These are phyloP conservation scores for Drosophila pseudoananassae DNA, from an alignment of 1,140 invertebrate genomes.

Conservation along the genomic window DNA sequence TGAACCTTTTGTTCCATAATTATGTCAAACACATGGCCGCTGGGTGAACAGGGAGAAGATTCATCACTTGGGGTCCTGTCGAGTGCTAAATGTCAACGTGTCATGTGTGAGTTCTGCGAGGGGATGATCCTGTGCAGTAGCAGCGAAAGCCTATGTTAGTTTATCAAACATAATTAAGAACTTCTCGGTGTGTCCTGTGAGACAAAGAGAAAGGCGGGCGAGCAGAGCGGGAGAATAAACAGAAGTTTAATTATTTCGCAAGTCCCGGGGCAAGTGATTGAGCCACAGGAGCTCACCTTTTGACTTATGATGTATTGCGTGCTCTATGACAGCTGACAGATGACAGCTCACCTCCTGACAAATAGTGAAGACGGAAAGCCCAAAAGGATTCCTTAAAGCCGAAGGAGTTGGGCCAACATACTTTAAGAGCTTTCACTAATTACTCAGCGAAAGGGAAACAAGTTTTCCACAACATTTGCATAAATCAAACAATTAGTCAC, in stretches of 20 bases:
- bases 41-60: conserved; percentile 22
- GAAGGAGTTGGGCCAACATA: not conserved
- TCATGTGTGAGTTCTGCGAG: conserved; percentile 50
- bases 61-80: conserved; percentile 34
- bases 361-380: conserved; percentile 11
- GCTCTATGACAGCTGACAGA: conserved; percentile 70
- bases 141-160: conserved; percentile 47
- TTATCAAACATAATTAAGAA: conserved; percentile 80
- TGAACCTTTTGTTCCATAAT: conserved; percentile 63
- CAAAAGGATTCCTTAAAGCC: conserved; percentile 38
- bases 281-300: conserved; percentile 69
- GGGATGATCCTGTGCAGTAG: not conserved
- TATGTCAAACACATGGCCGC: conserved; percentile 55
- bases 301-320: conserved; percentile 80
- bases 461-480: conserved; percentile 59
- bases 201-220: not conserved
- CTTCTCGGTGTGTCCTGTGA: conserved; percentile 22
- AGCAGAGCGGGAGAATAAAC: conserved; percentile 63
- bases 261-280: conserved; percentile 54
- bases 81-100: conserved; percentile 64
- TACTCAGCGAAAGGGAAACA: conserved; percentile 23
- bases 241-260: conserved; percentile 81
- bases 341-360: conserved; percentile 50
- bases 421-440: conserved; percentile 50
- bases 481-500: conserved; percentile 81